Evolutionary conservation across 2,797 vertebrate species (phyloP).

Genomic region (Lacerta agilis): DNA sequence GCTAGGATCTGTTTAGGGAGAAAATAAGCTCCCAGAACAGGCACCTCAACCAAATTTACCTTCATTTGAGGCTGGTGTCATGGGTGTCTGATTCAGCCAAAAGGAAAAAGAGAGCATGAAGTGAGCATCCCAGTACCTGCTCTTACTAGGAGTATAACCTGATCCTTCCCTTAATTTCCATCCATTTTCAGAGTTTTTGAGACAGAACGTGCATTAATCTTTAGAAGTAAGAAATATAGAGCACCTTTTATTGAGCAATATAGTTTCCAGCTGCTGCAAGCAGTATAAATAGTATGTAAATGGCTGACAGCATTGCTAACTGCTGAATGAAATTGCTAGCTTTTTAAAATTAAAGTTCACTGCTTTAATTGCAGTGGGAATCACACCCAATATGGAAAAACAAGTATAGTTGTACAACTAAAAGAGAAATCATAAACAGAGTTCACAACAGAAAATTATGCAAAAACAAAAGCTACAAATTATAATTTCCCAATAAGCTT

Average conservation of each 20-base stretch:
- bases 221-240: not conserved
- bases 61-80: not conserved
- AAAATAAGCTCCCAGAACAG: not conserved
- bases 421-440: not conserved
- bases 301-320: not conserved
- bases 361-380: not conserved
- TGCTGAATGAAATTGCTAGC: not conserved
- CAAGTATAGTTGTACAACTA: not conserved
- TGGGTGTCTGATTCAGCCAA: not conserved
- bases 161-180: not conserved
- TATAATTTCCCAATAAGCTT: not conserved
- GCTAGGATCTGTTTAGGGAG: slow-evolving; percentile 6
- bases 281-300: not conserved
- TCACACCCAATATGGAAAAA: not conserved
- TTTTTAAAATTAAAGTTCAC: not conserved
- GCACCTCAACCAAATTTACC: not conserved
- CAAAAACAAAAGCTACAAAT: slow-evolving; percentile 38
- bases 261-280: not conserved
- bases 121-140: not conserved
- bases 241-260: not conserved
- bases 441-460: slow-evolving; percentile 12
- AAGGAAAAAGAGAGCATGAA: not conserved
- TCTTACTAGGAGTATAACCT: not conserved
- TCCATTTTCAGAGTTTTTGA: not conserved
- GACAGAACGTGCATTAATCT: not conserved